These are phyloP conservation scores for Cryptoprocta ferox DNA, from an alignment of 2,797 vertebrate genomes.

Conservation along the genomic window DNA sequence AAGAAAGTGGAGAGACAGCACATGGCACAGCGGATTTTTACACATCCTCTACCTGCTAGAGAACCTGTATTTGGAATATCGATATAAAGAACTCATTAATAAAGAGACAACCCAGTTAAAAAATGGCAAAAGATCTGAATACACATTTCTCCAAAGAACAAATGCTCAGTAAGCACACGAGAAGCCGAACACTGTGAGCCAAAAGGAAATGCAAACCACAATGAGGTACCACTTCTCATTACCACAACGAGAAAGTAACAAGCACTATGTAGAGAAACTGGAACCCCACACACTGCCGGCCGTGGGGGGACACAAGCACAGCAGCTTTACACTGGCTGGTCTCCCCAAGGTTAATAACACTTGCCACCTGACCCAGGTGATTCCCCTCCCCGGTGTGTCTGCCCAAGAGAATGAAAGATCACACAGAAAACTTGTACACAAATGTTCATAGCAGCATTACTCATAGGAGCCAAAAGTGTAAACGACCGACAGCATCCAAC, in stretches of 20 bases:
- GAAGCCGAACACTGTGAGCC: neutral
- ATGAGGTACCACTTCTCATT: neutral
- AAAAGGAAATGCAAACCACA: neutral
- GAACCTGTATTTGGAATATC: neutral
- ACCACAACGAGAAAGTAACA: neutral
- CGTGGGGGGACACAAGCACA: neutral
- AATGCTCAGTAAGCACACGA: neutral
- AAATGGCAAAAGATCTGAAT: neutral
- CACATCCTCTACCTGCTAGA: neutral
- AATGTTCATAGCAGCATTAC: neutral
- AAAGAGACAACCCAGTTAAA: neutral
- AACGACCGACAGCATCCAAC: neutral
- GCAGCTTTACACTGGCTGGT: neutral
- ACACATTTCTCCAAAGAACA: conserved; percentile 17
- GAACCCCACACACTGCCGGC: neutral
- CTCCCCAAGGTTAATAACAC: neutral
- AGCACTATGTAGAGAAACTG: neutral
- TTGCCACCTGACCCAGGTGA: neutral
- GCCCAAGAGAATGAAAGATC: neutral
- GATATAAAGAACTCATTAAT: neutral
- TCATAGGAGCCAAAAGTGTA: neutral
- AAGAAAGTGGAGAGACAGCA: neutral
- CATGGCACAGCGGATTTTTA: neutral
- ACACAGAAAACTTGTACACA: neutral
- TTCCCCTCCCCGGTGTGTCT: neutral